A percentile compares a stretch with the other conserved stretches of the same genome.
phyloP scores from a whole-genome alignment of 2,797 vertebrate species.

The Anolis apletophallus region DNA sequence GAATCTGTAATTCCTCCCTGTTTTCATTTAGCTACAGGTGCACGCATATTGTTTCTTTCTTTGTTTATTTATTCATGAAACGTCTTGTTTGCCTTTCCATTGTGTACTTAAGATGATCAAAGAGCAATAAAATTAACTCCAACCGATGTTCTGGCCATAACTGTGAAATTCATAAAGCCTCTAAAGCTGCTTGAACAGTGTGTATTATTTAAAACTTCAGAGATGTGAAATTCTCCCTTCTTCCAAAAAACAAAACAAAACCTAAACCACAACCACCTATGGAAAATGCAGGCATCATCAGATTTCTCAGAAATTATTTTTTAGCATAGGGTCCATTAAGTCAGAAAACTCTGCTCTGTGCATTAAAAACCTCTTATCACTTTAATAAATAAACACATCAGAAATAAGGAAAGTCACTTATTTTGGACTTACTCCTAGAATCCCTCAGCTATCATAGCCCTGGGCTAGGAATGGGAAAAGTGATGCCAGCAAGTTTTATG shows the following conservation, averaged over 20 bases:
- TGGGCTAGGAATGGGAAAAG: no score
- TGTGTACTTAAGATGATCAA: background rate
- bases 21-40: background rate
- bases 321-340: background rate
- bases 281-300: background rate
- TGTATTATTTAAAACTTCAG: background rate
- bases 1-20: background rate
- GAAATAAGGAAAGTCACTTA: background rate
- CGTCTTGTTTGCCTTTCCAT: background rate
- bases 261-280: background rate
- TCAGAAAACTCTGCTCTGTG: background rate
- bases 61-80: background rate
- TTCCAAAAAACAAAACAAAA: background rate
- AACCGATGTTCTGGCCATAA: background rate
- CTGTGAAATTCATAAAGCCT: background rate
- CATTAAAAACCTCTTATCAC: background rate
- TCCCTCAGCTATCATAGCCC: no score
- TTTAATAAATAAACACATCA: background rate
- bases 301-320: background rate
- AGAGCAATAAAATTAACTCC: background rate
- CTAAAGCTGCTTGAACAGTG: background rate
- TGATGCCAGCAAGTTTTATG: no score
- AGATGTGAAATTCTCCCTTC: background rate
- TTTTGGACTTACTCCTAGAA: no score
- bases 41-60: background rate